phyloP scores from a whole-genome alignment of 2,888 invertebrate species.

The Protonemura montana region DNA sequence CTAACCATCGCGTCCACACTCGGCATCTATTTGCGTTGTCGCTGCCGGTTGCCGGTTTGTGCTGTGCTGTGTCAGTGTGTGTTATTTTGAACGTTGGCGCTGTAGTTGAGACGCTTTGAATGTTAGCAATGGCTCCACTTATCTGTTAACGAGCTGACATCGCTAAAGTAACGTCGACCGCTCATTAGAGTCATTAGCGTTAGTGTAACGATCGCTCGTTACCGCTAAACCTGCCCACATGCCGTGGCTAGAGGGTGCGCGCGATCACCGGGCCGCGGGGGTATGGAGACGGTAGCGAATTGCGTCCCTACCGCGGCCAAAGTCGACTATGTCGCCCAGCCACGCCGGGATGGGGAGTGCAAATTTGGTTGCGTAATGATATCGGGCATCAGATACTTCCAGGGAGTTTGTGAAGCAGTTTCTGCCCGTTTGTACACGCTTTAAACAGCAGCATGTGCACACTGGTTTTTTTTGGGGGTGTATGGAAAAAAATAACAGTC shows the following conservation, averaged over 20 bases:
- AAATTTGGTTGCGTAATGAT: background rate
- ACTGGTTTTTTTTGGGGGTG: background rate
- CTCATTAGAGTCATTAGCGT: constrained; percentile 41
- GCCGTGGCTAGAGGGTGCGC: background rate
- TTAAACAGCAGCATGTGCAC: too few relatives aligned
- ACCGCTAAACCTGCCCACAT: constrained; percentile 39
- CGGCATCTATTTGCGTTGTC: too few relatives aligned
- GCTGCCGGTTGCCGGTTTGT: background rate
- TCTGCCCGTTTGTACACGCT: background rate
- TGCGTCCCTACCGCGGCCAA: background rate
- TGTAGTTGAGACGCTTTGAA: constrained; percentile 35
- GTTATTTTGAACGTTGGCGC: background rate
- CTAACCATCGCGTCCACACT: background rate
- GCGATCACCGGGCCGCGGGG: background rate
- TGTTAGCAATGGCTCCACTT: constrained; percentile 37
- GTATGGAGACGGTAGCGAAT: background rate
- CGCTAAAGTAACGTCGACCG: constrained; percentile 35
- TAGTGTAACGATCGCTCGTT: constrained; percentile 43
- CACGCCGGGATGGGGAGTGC: background rate
- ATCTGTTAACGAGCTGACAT: constrained; percentile 40
- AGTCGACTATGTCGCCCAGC: background rate
- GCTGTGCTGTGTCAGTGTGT: background rate
- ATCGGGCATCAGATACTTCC: background rate
- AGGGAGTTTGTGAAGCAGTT: background rate
- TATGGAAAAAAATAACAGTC: background rate